Evolutionary conservation across 2,113 vertebrate genomes (phyloP), one percentile per base, ranked within the genome.

Genomic region (Atractosteus spatula): DNA sequence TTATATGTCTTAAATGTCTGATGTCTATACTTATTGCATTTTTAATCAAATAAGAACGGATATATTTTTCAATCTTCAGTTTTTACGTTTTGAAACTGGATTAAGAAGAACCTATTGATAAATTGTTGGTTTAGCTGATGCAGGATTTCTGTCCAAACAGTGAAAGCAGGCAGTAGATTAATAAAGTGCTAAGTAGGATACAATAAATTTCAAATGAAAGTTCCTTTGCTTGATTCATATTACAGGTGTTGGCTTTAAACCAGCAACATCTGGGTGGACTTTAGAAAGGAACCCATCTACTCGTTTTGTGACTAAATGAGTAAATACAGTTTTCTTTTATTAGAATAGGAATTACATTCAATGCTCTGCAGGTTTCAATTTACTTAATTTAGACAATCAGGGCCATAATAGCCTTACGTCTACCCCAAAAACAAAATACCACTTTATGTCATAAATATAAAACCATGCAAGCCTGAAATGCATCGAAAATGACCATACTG

Each of bases 171-270:
- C 70, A 68, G 56, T 42, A 67, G 70, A 71, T 74, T 70, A 77
- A 80, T 79, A 80, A 78, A 82, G 71, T 80, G 71, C 68, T 66
- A 66, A 62, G 62, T 59, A 77, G 74, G 76, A 78, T 71, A 72
- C 71, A 79, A 78, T 82, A 80, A 77, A 82, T 75, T 75, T 69
- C 5, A 54, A 80, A 71, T 69, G 61, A 71, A 80, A 69, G 45
- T 74, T 74, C 75, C 63, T 51, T 7, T 10, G 47, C 10, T 10
- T 69, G 43, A 55, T 45, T 72, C 67, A 44, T 10, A 77, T 79
- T 82, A 79, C 82, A 84, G 79, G 82, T 82, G 80, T 74, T 78
- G 73, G 73, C 71, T 74, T 73, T 51, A 72, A 82, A 82, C 71
- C 41, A 72, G 51, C 43, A 74, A 76, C 82, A 81, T 80, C 79